phyloP scores from a whole-genome alignment of 2,113 vertebrate genomes.

The Lagopus muta region DNA sequence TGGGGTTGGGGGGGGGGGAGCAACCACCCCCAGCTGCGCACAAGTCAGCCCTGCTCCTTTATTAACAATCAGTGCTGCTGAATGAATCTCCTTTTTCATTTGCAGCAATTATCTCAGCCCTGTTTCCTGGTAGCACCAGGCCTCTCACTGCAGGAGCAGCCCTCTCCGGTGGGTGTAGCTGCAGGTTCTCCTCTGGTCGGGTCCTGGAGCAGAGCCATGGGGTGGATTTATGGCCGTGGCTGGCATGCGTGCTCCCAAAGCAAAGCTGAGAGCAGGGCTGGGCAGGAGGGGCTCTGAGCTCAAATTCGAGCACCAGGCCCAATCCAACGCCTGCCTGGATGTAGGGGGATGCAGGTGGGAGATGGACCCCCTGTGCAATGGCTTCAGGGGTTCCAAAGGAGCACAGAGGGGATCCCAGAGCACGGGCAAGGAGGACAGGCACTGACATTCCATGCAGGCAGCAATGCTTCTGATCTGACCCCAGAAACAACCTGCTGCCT shows the following conservation, averaged over 20 bases:
- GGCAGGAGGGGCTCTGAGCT: background rate
- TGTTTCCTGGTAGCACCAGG: background rate
- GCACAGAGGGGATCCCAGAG: background rate
- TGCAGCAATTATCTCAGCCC: background rate
- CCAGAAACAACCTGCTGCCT: rapidly evolving
- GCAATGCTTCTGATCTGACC: too few species aligned
- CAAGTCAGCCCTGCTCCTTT: background rate
- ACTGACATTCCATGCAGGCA: background rate
- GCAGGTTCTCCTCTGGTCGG: background rate
- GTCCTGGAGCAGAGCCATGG: background rate
- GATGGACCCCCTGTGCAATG: background rate
- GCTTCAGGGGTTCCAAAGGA: rapidly evolving
- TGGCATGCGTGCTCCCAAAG: rapidly evolving
- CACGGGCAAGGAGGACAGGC: background rate
- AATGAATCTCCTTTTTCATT: slow-evolving; percentile 9
- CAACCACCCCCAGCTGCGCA: background rate
- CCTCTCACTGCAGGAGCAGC: background rate
- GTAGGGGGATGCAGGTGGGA: background rate
- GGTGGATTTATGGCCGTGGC: background rate
- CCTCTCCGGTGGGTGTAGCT: background rate
- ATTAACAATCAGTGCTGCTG: background rate
- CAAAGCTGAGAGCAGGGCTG: background rate
- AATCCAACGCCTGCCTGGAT: rapidly evolving
- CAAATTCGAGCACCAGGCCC: background rate
- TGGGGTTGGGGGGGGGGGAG: too few species aligned